Evolutionary conservation across 2,888 invertebrate genomes (phyloP).

Genomic region (Glaucopsyche alexis): DNA sequence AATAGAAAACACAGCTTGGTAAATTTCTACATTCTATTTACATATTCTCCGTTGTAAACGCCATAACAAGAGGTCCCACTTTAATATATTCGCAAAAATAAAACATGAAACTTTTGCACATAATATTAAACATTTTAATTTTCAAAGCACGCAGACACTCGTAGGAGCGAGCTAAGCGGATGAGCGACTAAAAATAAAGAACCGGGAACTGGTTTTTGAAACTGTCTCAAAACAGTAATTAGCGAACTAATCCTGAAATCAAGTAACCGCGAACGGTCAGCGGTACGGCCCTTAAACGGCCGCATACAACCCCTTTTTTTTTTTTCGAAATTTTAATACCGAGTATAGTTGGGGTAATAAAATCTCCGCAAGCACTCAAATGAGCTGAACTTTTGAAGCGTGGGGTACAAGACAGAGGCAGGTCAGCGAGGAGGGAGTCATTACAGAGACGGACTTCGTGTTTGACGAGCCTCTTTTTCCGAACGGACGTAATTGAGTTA

Average conservation of each 20-base stretch:
- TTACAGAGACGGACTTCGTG: constrained; percentile 58
- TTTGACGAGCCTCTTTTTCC: constrained; percentile 25
- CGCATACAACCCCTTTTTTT: constrained; percentile 68
- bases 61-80: constrained; percentile 24
- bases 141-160: constrained; percentile 28
- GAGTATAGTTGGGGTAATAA: constrained; percentile 77
- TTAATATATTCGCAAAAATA: constrained; percentile 8
- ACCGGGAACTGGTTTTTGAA: constrained; percentile 49
- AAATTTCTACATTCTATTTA: neutral
- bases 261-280: constrained; percentile 73
- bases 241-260: constrained; percentile 67
- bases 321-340: constrained; percentile 69
- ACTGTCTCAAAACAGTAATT: constrained; percentile 71
- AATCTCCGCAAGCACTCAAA: constrained; percentile 78
- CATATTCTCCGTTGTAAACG: constrained; percentile 17
- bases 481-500: constrained; percentile 12
- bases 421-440: constrained; percentile 74
- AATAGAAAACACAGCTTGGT: neutral
- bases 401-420: constrained; percentile 75
- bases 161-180: constrained; percentile 30
- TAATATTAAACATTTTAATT: constrained; percentile 25
- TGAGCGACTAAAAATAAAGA: constrained; percentile 41
- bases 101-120: neutral
- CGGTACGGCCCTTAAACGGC: constrained; percentile 63
- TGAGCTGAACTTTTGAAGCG: constrained; percentile 80